A percentile compares a stretch with the other conserved stretches of the same genome.
Conservation (phyloP, 2,797 vertebrate species). For the Myotis vivesi region DNA sequence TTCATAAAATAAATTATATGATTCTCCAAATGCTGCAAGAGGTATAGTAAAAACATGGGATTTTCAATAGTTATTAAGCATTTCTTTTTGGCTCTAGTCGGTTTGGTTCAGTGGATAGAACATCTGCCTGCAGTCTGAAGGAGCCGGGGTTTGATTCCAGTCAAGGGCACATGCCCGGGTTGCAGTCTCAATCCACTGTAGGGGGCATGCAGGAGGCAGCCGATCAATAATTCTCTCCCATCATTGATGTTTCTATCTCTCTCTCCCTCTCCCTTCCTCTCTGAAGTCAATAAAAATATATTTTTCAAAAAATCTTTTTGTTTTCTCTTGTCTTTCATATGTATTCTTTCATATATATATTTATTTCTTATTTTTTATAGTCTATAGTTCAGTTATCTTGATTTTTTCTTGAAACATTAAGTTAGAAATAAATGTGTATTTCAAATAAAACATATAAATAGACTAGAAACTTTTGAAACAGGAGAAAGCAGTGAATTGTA, state of each 20-base stretch:
- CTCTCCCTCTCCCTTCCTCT: too few species aligned
- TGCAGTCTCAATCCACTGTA: fast-evolving
- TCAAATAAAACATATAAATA: background rate
- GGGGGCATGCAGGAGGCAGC: too few species aligned
- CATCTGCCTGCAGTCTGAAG: too few species aligned
- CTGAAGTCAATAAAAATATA: too few species aligned
- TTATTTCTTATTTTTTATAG: background rate
- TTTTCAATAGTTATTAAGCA: background rate
- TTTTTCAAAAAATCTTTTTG: background rate
- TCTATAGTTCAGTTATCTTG: background rate
- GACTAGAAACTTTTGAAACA: background rate
- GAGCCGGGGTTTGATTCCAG: too few species aligned
- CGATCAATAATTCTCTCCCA: too few species aligned
- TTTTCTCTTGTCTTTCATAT: background rate
- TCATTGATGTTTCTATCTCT: too few species aligned
- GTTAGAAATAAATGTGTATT: background rate
- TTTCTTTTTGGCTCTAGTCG: background rate
- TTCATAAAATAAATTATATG: background rate
- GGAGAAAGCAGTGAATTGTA: background rate
- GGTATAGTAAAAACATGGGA: background rate
- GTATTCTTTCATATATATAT: background rate
- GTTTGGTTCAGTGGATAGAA: too few species aligned
- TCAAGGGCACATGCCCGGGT: too few species aligned
- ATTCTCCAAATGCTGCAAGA: background rate
- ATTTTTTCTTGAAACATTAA: background rate